Base-by-base conservation (phyloP, 2,888 invertebrate genomes). In the Rhimphoctona megacephalus region DNA sequence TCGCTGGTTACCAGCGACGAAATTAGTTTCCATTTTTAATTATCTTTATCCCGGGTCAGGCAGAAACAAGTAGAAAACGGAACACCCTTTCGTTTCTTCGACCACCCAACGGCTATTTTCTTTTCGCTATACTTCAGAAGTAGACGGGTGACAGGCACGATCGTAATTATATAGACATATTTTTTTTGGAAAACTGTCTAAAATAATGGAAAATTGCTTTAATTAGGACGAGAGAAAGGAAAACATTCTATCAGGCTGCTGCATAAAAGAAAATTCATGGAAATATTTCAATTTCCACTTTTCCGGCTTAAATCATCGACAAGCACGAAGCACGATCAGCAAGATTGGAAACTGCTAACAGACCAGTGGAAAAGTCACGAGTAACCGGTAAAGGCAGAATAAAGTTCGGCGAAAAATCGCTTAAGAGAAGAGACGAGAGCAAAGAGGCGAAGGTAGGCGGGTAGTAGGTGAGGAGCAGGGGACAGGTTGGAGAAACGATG, bases 21-120 rank as follows among this genome's bases (percentile, higher is more conserved):
- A 90, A 91, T 91, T 91, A 91, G 89, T 90, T 90, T 90, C 85
- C 90, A 88, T 89, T 91, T 91, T 91, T 91, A 90, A 90, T 91
- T 90, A 90, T 87, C 85, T 81, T 86, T 78, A 81, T 84, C 81
- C 83, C 54, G 36, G 49, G 61, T 25, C 22, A 14, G 61, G n/a
- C 39, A 30, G 73, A 39, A 74, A 46, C 17, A 67, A 61, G 36
- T 19, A 33, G 43, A 25, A 22, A 54, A 49, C 69, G 39, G 64
- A 57, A 19, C 19, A 46, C 36, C 43, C 43, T 36, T 19, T 61
- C 49, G 61, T 39, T n/a, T 70, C 57, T 67, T 14, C 54, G 43
- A 33, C 22, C 22, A 8, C 11, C 14, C 61, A 9, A 14, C 14
- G 7, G 8, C 4, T 66, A 49, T 66, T 25, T 54, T 54, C 14